Evolutionary conservation across 2,113 vertebrate species (phyloP), one percentile per base, ranked within the genome.

Genomic region (Panthera tigris): DNA sequence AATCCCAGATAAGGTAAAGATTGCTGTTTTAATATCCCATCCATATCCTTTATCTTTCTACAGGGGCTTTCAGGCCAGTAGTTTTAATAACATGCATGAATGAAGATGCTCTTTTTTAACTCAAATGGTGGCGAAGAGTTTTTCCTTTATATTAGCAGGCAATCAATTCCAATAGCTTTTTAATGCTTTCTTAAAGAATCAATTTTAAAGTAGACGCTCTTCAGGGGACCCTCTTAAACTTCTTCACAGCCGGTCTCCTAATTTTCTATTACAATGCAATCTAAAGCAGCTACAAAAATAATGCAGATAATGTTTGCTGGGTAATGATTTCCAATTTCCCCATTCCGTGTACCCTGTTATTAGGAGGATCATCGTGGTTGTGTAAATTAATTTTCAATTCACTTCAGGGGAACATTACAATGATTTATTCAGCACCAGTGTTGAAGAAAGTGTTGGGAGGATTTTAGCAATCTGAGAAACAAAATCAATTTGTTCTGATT

Each of bases 11-110:
- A 99, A 99, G 96, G 98, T 98, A 98, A 98, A 98, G 98, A 99
- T 99, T 99, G 98, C 98, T 97, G 93, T 97, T 99, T 99, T 98
- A 98, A 99, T 99, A 99, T 99, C 98, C 98, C 98, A 99, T 99
- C 98, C 98, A 99, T 98, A 98, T 99, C 98, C 98, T 98, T 99
- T 99, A 98, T 99, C 99, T 99, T 99, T 99, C 98, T 99, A 98
- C 98, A 97, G 96, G 98, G 98, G 98, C 99, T 99, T 99, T 99
- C 98, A 99, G 98, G 98, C 99, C 98, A 99, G 98, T 98, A 99
- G 98, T 99, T 99, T 99, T 99, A 99, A 99, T 99, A 99, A 99
- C 99, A 99, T 99, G 99, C 99, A 99, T 99, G 99, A 99, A 99
- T 98, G 99, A 99, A 99, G 98, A 99, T 97, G 98, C 98, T 98